Evolutionary conservation across 2,888 invertebrate species (phyloP), one percentile per base, ranked within the genome.

Genomic region (Amphipoea oculea): DNA sequence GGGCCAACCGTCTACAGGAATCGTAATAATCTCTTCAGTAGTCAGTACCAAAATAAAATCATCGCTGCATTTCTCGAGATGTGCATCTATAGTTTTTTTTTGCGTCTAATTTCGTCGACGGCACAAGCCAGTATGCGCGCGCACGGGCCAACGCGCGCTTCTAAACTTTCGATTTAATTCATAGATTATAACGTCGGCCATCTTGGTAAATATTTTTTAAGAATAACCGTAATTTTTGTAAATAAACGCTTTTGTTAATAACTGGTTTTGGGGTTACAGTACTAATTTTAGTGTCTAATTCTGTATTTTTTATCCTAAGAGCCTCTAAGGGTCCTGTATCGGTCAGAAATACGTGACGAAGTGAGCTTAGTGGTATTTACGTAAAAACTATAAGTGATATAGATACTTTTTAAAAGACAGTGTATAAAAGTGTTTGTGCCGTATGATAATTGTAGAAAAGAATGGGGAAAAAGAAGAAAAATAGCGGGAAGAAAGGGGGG

Each of bases 391-490:
- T 80, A 90, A 84, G 84, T 89, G 77, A 84, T 82, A 82, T 80
- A 83, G 77, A 86, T 86, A 89, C 85, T 83, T 75, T 83, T 85
- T 84, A 90, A 91, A 91, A 91, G 90, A 93, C 91, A 91, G 91
- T 87, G 89, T 83, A 85, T 86, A 76, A 90, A 90, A 89, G 91
- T 92, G 91, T 90, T 90, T 88, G 92, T 94, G 92, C 89, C 90
- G 80, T 92, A 94, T 95, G 94, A 84, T 90, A 83, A 81, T 86
- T 82, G 76, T 82, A 81, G 71, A 89, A 85, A 89, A 94, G 91
- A 93, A 97, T 97, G 96, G 96, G 96, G 85, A 96, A 96, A 87
- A 96, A 96, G 94, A 96, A 96, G 94, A 97, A 96, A 94, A 94
- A 94, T 91, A 94, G 88, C 88, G 94, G 92, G 23, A 96, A 95